Conservation (phyloP, 2,888 invertebrate species). For the Cryptophagus acutangulus region DNA sequence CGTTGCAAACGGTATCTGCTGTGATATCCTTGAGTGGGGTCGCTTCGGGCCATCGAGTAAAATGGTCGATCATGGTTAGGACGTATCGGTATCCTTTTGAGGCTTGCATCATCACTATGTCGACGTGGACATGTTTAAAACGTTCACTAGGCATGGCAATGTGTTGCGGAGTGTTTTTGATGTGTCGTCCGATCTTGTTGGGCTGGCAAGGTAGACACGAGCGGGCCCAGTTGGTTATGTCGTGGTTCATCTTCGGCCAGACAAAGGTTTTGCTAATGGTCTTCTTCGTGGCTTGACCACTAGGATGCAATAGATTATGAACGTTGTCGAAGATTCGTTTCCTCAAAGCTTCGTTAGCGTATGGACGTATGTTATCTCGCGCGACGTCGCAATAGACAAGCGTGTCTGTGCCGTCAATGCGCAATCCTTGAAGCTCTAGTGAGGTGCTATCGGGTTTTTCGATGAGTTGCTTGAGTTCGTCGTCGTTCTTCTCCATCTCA, state of each 20-base stretch:
- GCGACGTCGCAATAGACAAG: background rate
- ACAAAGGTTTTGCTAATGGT: too few species aligned
- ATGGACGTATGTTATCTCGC: background rate
- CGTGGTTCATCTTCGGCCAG: background rate
- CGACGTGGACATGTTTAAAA: background rate
- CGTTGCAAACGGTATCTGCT: constrained; percentile 2
- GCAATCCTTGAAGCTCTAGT: background rate
- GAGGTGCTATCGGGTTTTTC: background rate
- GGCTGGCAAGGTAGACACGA: background rate
- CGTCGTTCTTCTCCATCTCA: background rate
- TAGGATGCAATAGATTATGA: constrained; percentile 2
- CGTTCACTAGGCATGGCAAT: background rate
- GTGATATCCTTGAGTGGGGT: background rate
- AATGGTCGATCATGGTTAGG: background rate
- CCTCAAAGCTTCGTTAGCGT: background rate
- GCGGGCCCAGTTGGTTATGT: background rate
- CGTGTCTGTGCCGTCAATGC: background rate
- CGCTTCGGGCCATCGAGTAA: constrained; percentile 4
- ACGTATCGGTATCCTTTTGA: background rate
- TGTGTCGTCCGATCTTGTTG: too few species aligned
- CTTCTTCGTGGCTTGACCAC: constrained; percentile 1
- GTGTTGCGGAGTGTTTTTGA: background rate
- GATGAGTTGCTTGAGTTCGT: background rate
- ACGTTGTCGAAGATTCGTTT: background rate
- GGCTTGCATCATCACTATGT: background rate